Base-by-base conservation (phyloP, 2,888 invertebrate genomes). In the Eudemis profundana region DNA sequence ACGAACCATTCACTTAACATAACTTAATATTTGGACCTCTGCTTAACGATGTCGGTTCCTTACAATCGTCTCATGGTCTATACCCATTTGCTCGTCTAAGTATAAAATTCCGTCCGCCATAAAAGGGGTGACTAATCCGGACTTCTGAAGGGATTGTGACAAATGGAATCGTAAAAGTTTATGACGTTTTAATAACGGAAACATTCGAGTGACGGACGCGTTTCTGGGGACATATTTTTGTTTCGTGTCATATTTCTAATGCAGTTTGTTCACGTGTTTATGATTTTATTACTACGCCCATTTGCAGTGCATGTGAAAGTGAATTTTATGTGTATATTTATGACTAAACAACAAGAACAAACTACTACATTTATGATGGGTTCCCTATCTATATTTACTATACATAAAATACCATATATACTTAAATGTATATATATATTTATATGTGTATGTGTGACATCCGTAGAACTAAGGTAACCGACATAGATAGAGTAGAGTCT, bases 101-200 rank as follows among this genome's bases (percentile, higher is more conserved):
- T 69, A 68, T 61, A 69, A 69, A 67, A 53, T 71, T 67, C 67
- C 68, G 67, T 64, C 78, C 77, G 69, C 74, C 74, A 71, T 72
- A 74, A 78, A 84, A 83, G 79, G 86, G 87, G 81, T 83, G 81
- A 76, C 75, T 75, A 78, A 78, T 78, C 78, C 73, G 66, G 73
- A 73, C 71, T 72, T 79, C 76, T 69, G 79, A 71, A 81, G 77
- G 79, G 78, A 67, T 69, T 59, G 54, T 83, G 82, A 85, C 81
- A 83, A 85, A 86, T 85, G 75, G 76, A 67, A 76, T 74, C 72
- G 77, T 72, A 70, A 71, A 76, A 71, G 68, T 72, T 71, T 70
- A 68, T 81, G 85, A 85, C 86, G 79, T 68, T 78, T 78, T 77
- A 78, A 80, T 81, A 76, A 74, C 73, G 73, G 71, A 70, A 69